phyloP scores from a whole-genome alignment of 2,113 vertebrate species.

The Conger conger region DNA sequence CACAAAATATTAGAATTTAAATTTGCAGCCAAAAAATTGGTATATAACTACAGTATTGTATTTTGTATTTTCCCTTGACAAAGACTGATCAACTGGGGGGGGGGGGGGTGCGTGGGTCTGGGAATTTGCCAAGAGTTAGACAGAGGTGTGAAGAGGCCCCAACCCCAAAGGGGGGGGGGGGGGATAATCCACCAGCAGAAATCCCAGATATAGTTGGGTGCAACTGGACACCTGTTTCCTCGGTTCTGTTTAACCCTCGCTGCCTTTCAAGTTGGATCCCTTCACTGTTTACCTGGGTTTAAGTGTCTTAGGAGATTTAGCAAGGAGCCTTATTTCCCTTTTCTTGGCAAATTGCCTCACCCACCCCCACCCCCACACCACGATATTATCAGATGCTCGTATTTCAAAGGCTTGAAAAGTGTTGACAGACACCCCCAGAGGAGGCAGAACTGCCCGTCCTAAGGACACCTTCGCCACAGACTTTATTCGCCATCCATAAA shows the following conservation, averaged over 20 bases:
- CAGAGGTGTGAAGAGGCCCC: neutral
- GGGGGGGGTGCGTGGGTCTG: neutral
- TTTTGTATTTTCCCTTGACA: too few relatives aligned
- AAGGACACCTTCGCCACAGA: neutral
- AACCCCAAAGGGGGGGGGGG: too few relatives aligned
- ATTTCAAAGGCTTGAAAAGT: constrained; percentile 26
- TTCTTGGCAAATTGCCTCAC: constrained; percentile 24
- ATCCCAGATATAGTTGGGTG: neutral
- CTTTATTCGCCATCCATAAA: too few relatives aligned
- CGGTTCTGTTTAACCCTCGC: constrained; percentile 15
- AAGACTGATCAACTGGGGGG: neutral
- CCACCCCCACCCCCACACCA: neutral
- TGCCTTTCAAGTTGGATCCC: constrained; percentile 34
- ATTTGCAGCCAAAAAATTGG: neutral
- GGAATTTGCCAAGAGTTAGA: neutral
- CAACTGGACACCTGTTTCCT: constrained; percentile 25
- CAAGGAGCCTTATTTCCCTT: neutral
- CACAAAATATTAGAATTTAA: neutral
- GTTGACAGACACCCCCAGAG: constrained; percentile 12
- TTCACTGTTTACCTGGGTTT: constrained; percentile 38
- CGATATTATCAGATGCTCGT: constrained; percentile 28
- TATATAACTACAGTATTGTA: too few relatives aligned
- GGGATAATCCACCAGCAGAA: neutral
- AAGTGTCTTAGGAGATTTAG: constrained; percentile 26
- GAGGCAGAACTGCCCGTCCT: neutral